A percentile compares a stretch with the other conserved stretches of the same genome.
These are phyloP conservation scores for Karalla daura DNA, from an alignment of 2,797 vertebrate species.

Conservation along the genomic window DNA sequence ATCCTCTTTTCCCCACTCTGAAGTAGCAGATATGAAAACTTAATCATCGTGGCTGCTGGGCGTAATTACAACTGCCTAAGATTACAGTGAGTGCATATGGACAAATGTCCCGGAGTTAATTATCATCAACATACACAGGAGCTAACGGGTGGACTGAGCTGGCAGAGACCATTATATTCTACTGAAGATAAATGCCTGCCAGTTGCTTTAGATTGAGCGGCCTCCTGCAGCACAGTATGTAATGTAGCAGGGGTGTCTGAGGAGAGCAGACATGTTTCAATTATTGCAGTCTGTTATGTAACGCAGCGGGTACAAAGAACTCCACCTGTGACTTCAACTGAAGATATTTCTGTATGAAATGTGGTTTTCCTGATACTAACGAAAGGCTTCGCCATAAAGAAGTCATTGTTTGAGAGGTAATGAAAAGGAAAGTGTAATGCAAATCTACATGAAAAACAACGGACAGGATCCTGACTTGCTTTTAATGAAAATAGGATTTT, in stretches of 20 bases:
- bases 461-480: neutral
- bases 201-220: conserved; percentile 10
- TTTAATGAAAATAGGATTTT: neutral
- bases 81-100: conserved; percentile 1
- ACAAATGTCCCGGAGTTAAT: conserved; percentile 8
- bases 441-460: neutral
- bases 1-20: conserved; percentile 1
- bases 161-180: conserved; percentile 12
- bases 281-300: conserved; percentile 9
- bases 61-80: conserved; percentile 10
- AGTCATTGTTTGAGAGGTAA: too few species aligned
- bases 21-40: conserved; percentile 9
- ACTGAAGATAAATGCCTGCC: conserved; percentile 9
- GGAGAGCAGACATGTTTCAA: conserved; percentile 11
- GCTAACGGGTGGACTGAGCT: neutral
- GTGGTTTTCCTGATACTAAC: conserved; percentile 5
- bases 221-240: neutral
- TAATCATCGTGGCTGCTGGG: neutral
- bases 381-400: neutral
- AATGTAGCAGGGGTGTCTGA: conserved; percentile 19
- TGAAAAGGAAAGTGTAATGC: neutral
- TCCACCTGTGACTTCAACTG: neutral
- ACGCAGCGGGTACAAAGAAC: conserved; percentile 11
- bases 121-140: neutral
- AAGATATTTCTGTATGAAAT: conserved; percentile 6